Percentiles rank a stretch among this genome's conserved stretches.
phyloP scores from a whole-genome alignment of 2,797 vertebrate genomes.

The Emys orbicularis region DNA sequence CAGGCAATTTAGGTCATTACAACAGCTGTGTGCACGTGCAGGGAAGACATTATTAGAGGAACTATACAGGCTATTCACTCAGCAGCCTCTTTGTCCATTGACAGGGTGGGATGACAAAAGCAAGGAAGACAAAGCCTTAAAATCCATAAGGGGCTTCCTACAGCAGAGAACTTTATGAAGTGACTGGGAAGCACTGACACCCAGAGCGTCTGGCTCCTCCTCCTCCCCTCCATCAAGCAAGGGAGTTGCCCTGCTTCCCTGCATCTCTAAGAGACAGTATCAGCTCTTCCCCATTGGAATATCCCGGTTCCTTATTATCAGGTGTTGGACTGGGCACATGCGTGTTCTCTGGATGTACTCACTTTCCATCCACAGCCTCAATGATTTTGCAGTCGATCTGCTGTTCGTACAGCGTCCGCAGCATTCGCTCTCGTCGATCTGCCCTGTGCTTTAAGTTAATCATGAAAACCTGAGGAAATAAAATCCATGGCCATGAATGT shows the following conservation, averaged over 20 bases:
- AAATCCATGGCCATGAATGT: not conserved
- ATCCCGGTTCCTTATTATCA: not conserved
- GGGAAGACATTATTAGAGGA: not conserved
- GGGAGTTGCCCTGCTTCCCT: not conserved
- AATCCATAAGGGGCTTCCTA: not conserved
- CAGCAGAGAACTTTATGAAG: no score
- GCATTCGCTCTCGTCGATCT: conserved; percentile 89
- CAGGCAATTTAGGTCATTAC: not conserved
- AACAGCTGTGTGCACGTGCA: not conserved
- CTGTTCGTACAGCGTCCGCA: conserved; percentile 83
- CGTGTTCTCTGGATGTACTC: conserved; percentile 58
- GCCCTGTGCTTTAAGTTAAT: conserved; percentile 89
- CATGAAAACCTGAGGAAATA: conserved; percentile 89
- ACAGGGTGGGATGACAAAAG: not conserved
- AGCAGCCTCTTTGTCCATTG: not conserved
- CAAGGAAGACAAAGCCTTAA: not conserved
- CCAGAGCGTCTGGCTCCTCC: not conserved
- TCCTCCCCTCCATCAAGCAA: not conserved
- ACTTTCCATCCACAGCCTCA: conserved; percentile 93
- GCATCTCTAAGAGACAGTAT: not conserved
- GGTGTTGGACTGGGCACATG: not conserved
- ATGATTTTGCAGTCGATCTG: conserved; percentile 85
- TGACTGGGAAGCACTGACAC: no score
- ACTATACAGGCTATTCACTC: not conserved
- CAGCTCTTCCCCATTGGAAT: not conserved